Evolutionary conservation across 2,888 invertebrate genomes (phyloP).

Genomic region (Diaphora mendica): DNA sequence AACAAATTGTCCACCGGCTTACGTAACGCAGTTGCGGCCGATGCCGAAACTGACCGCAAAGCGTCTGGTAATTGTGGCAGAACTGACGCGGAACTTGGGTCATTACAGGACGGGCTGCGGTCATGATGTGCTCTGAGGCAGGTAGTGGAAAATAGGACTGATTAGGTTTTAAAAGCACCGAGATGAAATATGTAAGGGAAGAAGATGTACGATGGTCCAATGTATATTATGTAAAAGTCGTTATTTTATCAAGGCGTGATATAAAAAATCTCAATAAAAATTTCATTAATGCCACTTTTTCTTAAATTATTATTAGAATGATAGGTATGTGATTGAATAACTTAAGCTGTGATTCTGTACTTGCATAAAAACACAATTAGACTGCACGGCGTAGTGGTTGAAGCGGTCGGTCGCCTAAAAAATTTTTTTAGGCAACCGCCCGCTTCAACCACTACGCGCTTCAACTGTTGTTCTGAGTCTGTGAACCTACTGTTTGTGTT

Average conservation of each 20-base stretch:
- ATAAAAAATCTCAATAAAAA: too few relatives aligned
- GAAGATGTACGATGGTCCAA: too few relatives aligned
- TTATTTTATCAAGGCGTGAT: neutral
- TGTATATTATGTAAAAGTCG: too few relatives aligned
- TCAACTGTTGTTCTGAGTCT: too few relatives aligned
- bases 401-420: too few relatives aligned
- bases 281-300: neutral
- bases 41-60: slow-evolving; percentile 42
- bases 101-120: slow-evolving; percentile 19
- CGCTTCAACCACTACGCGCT: too few relatives aligned
- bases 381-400: too few relatives aligned
- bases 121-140: slow-evolving; percentile 2
- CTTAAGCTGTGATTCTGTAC: neutral
- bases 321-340: neutral
- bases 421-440: too few relatives aligned
- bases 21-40: slow-evolving; percentile 19
- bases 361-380: neutral
- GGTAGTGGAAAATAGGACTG: slow-evolving; percentile 4
- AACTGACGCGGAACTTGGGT: neutral
- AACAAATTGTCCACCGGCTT: slow-evolving; percentile 19
- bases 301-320: neutral
- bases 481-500: too few relatives aligned
- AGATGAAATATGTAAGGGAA: neutral
- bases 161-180: neutral
- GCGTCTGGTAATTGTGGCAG: neutral